phyloP scores from a whole-genome alignment of 2,888 invertebrate species.

The Physocephala rufipes region DNA sequence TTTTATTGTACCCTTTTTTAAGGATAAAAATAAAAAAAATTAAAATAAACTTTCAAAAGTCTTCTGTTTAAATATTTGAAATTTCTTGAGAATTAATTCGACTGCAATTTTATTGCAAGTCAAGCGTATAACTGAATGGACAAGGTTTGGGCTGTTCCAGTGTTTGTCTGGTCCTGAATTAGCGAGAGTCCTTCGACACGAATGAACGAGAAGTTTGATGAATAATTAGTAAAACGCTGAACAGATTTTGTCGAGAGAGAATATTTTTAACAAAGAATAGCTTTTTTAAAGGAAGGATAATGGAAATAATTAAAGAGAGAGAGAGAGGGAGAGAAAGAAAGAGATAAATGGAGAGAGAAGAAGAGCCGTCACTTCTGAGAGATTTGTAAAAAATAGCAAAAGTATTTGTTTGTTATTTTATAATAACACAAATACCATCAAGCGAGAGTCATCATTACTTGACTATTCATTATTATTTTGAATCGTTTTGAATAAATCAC shows the following conservation, averaged over 20 bases:
- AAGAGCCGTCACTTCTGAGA: neutral
- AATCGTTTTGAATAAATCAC: no score
- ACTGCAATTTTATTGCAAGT: constrained; percentile 14
- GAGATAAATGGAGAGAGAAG: constrained; percentile 36
- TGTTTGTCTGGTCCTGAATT: constrained; percentile 20
- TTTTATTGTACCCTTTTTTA: constrained; percentile 10
- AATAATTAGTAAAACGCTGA: constrained; percentile 54
- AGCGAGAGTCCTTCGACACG: constrained; percentile 11
- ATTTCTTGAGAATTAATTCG: neutral
- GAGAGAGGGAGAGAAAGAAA: constrained; percentile 32
- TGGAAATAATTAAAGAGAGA: constrained; percentile 45
- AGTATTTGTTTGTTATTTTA: no score
- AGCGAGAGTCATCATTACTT: no score
- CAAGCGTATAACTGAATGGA: constrained; percentile 5
- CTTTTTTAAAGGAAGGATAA: constrained; percentile 34
- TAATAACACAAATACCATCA: no score
- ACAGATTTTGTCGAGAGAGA: constrained; percentile 56
- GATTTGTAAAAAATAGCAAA: neutral
- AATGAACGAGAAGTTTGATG: constrained; percentile 35
- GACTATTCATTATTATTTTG: no score
- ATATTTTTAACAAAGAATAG: constrained; percentile 53
- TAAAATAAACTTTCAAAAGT: constrained; percentile 22
- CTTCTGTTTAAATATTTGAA: neutral
- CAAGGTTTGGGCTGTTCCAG: neutral
- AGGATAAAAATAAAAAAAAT: no score